Base-by-base conservation (phyloP, 2,888 invertebrate genomes). In the Branchipolynoe longqiensis region DNA sequence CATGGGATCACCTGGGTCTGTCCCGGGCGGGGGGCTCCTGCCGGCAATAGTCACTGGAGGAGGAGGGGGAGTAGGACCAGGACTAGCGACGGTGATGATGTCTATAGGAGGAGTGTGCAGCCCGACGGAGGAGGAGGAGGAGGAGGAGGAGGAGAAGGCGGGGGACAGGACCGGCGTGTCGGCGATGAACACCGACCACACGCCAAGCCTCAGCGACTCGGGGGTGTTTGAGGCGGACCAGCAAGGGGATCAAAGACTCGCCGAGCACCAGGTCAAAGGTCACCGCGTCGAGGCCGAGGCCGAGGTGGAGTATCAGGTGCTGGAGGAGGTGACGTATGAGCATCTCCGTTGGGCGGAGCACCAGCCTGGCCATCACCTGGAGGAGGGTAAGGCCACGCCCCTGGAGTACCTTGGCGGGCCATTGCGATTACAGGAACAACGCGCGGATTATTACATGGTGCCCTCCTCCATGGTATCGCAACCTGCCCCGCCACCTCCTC, bases 1-100 rank as follows among this genome's bases (percentile, higher is more conserved):
- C 78, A 48, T 78, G 78, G 78, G 41, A 48, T 48, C 78, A 48
- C 78, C 78, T 78, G 78, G 78, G 14, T 28, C 41, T 6, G 12
- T 18, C 33, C 69, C 69, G 22, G 38, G 36, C 18, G 69, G 69
- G 38, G 69, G 69, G 38, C 22, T 33, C 36, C 69, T 69, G 38
- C 28, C n/a, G n/a, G n/a, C n/a, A n/a, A n/a, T n/a, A n/a, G n/a
- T n/a, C n/a, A n/a, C n/a, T n/a, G n/a, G n/a, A n/a, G n/a, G n/a
- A n/a, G n/a, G n/a, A n/a, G n/a, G n/a, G n/a, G n/a, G n/a, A n/a
- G n/a, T n/a, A n/a, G n/a, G n/a, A n/a, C n/a, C n/a, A n/a, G n/a
- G n/a, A n/a, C n/a, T n/a, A n/a, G n/a, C n/a, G n/a, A n/a, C n/a
- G n/a, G n/a, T n/a, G n/a, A n/a, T n/a, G n/a, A n/a, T n/a, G n/a